Evolutionary conservation across 2,797 vertebrate species (phyloP), one percentile per base, ranked within the genome.

Genomic region (Hybognathus amarus): DNA sequence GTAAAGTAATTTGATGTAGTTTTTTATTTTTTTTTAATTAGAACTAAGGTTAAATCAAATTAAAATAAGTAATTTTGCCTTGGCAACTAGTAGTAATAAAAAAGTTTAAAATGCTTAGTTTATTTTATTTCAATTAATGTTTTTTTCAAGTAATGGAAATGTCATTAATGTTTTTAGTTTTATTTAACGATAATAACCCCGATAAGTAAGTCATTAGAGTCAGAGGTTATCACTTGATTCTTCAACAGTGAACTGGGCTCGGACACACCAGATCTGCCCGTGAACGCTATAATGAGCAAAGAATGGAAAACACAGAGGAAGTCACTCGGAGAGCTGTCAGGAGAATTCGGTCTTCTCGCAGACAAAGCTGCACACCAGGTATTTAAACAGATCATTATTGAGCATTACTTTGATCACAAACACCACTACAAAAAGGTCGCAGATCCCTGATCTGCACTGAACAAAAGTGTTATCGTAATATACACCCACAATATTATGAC

Each of bases 321-420:
- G 85, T 95, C 96, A 0, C 88, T 96, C 70, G 95, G 93, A 83
- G 95, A 96, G 68, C 90, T 96, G 2, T 96, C 96, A 0, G 94
- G 95, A 71, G 96, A 96, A 83, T 96, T 96, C 50, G 94, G 95
- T 0, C 88, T 96, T 66, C 91, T 96, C 1, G 96, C 95, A 0
- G 95, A 96, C 89, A 96, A 95, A 85, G 95, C 96, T 0, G 95
- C 93, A 6, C 95, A 95, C 52, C 95, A 96, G 93, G 96, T 96
- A 88, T 40, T 20, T 22, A 81, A 61, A 45, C 18, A 61, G 36
- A 54, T 40, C 33, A 22, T 69, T 77, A 33, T 4, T 36, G 27
- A 68, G 22, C 24, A 61, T 52, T 70, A 13, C 3, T n/a, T 4
- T 33, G 40, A 71, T 81, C 22, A 73, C 61, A 47, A 78, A 50